Conservation (phyloP, 2,797 vertebrate genomes). For the Nyctibius grandis region DNA sequence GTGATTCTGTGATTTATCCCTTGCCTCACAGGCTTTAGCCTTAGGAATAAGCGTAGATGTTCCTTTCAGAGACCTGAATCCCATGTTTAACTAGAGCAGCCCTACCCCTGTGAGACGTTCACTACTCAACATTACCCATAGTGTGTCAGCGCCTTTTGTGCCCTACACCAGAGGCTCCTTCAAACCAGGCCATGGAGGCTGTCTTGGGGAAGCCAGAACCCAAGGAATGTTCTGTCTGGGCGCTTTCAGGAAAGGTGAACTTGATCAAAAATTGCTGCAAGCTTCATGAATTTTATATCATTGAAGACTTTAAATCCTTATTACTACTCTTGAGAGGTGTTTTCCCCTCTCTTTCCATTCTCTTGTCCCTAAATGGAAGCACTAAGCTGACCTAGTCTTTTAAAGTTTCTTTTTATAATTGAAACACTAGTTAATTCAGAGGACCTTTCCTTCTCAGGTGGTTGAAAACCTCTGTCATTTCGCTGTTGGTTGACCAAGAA, state of each 20-base stretch:
- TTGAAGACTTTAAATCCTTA: not conserved
- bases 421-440: not conserved
- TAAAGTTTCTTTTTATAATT: not conserved
- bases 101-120: fast-evolving
- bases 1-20: too few relatives aligned
- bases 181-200: not conserved
- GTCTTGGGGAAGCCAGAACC: not conserved
- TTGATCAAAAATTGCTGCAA: not conserved
- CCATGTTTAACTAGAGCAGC: not conserved
- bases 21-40: not conserved
- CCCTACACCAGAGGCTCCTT: not conserved
- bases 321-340: not conserved
- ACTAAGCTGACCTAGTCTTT: not conserved
- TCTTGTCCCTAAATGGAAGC: not conserved
- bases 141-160: not conserved
- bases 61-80: not conserved
- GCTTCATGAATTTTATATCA: not conserved
- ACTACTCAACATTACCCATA: not conserved
- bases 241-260: not conserved
- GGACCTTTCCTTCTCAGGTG: not conserved
- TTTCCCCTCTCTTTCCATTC: not conserved
- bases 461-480: not conserved
- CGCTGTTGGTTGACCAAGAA: not conserved
- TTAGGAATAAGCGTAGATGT: not conserved
- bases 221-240: not conserved